Evolutionary conservation across 2,113 vertebrate species (phyloP).

Genomic region (Donacobius atricapilla): DNA sequence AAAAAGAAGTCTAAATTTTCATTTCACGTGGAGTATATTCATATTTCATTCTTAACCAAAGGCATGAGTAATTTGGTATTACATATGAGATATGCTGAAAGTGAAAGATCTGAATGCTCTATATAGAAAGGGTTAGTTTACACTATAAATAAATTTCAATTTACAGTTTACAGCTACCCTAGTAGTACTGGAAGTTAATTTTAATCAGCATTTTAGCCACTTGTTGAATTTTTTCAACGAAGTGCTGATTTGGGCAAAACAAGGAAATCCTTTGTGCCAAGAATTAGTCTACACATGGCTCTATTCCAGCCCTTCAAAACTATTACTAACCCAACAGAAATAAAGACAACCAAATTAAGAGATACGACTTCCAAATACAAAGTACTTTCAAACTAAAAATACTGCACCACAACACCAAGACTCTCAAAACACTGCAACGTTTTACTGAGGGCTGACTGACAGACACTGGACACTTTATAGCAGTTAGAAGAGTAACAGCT

Average conservation of each 20-base stretch:
- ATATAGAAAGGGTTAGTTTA: neutral
- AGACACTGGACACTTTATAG: neutral
- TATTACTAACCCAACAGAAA: neutral
- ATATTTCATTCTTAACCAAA: neutral
- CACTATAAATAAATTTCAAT: neutral
- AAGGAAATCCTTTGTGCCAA: neutral
- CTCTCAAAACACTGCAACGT: neutral
- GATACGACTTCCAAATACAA: neutral
- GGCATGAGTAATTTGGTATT: neutral
- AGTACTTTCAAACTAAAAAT: neutral
- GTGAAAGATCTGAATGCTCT: neutral
- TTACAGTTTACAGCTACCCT: neutral
- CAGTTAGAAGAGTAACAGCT: neutral
- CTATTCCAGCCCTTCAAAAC: neutral
- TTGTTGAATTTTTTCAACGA: neutral
- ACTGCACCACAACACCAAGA: neutral
- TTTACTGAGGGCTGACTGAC: accelerated
- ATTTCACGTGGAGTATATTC: neutral
- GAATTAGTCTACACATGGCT: neutral
- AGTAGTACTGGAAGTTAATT: neutral
- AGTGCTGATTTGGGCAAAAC: neutral
- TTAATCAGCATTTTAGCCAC: neutral
- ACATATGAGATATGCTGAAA: neutral
- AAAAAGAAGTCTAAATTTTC: neutral
- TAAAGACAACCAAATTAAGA: neutral